Evolutionary conservation across 1,140 invertebrate genomes (phyloP).

Genomic region (Eupristina koningsbergeri): DNA sequence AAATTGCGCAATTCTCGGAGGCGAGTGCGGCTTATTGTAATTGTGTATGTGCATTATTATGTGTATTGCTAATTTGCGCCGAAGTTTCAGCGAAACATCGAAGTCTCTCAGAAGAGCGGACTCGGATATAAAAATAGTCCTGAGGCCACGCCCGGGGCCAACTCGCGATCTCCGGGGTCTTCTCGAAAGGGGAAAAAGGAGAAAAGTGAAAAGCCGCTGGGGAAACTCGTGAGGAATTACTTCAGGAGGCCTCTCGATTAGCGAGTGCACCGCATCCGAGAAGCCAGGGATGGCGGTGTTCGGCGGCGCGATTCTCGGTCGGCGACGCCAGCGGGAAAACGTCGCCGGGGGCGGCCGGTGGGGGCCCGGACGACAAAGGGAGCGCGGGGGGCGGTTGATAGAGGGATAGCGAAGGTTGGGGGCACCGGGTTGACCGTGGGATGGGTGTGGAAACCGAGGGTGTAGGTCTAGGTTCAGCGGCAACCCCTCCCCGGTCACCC

Average conservation of each 20-base stretch:
- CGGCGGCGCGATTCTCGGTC: neutral
- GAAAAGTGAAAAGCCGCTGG: neutral
- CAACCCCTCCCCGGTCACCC: conserved; percentile 35
- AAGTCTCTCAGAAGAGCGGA: neutral
- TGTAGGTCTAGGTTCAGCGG: conserved; percentile 68
- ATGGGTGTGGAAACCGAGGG: conserved; percentile 59
- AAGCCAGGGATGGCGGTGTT: conserved; percentile 3
- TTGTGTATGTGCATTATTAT: too few relatives aligned
- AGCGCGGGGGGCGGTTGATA: neutral
- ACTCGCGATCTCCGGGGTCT: neutral
- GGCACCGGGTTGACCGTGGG: conserved; percentile 69
- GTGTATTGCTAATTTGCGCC: too few relatives aligned
- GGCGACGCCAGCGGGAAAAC: neutral
- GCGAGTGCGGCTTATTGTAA: too few relatives aligned
- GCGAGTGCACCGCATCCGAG: conserved; percentile 16
- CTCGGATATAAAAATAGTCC: neutral
- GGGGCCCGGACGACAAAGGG: too few relatives aligned
- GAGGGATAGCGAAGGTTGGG: conserved; percentile 65
- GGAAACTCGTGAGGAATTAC: too few relatives aligned
- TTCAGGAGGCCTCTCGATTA: conserved; percentile 4
- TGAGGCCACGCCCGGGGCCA: neutral
- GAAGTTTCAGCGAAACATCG: too few relatives aligned
- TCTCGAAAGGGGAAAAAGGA: neutral
- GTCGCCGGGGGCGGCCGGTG: neutral
- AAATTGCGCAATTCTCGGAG: neutral